Evolutionary conservation across 2,888 invertebrate species (phyloP).

Genomic region (Sphaeridia pumilis): DNA sequence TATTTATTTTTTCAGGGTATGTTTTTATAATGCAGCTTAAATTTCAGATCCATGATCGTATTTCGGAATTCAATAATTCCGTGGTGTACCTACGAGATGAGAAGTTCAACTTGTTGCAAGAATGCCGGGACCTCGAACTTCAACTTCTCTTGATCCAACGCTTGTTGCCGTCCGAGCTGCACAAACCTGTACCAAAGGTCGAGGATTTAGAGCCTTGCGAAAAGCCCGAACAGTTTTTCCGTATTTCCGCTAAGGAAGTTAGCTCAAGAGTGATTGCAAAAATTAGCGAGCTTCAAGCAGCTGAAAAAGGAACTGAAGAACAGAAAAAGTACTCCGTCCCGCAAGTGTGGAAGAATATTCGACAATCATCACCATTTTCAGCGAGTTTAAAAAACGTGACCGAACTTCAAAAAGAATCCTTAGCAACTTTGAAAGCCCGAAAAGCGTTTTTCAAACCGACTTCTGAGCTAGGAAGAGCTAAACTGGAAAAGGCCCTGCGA

Average conservation of each 20-base stretch:
- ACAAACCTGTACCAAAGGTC: conserved; percentile 44
- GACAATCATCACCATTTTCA: too few species aligned
- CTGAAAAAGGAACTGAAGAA: background rate
- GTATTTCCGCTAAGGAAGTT: conserved; percentile 23
- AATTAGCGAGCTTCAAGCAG: conserved; percentile 12
- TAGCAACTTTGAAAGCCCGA: conserved; percentile 26
- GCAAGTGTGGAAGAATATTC: background rate
- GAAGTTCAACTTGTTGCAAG: conserved; percentile 42
- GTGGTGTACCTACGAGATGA: conserved; percentile 42
- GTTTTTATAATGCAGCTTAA: too few species aligned
- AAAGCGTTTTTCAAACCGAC: conserved; percentile 27
- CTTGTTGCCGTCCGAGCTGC: conserved; percentile 47
- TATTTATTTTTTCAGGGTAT: too few species aligned
- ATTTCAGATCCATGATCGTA: conserved; percentile 42
- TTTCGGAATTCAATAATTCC: conserved; percentile 45
- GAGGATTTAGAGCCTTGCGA: conserved; percentile 50
- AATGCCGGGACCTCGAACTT: conserved; percentile 38
- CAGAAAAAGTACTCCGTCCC: background rate
- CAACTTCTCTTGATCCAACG: conserved; percentile 47
- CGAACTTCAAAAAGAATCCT: too few species aligned
- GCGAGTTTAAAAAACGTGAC: background rate
- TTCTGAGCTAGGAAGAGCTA: conserved; percentile 14
- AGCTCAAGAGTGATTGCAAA: conserved; percentile 1
- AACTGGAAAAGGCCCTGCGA: conserved; percentile 20
- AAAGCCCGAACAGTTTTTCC: conserved; percentile 24